Conservation (phyloP, 2,113 vertebrate genomes). For the Neolamprologus brichardi region DNA sequence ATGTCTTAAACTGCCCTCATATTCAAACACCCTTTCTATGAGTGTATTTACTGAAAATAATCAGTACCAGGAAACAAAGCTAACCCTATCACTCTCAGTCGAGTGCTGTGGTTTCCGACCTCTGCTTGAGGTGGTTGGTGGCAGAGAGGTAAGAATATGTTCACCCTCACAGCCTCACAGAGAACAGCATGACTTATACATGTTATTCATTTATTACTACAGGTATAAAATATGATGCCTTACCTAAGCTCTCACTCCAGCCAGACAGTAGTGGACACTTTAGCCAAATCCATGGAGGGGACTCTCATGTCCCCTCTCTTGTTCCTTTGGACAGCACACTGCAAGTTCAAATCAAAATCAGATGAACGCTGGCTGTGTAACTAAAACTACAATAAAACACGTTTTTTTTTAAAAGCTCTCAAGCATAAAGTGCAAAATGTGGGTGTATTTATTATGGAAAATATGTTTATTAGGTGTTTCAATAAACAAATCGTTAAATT, state of each 20-base stretch:
- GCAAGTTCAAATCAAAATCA: constrained; percentile 40
- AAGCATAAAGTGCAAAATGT: not conserved
- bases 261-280: constrained; percentile 54
- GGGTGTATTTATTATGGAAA: not conserved
- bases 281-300: constrained; percentile 75
- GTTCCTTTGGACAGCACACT: constrained; percentile 83
- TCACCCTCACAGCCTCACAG: not conserved
- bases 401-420: not conserved
- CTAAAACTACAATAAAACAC: not conserved
- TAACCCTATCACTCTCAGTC: constrained; percentile 17
- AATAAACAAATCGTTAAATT: not conserved
- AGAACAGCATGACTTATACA: not conserved
- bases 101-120: constrained; percentile 65
- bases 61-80: not conserved
- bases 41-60: not conserved
- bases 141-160: constrained; percentile 46
- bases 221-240: not conserved
- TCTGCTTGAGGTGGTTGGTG: constrained; percentile 64
- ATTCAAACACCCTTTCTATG: not conserved
- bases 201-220: not conserved
- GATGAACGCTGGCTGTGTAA: not conserved
- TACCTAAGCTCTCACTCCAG: constrained; percentile 75
- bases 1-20: not conserved
- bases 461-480: not conserved
- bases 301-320: constrained; percentile 70